Evolutionary conservation across 2,113 vertebrate species (phyloP), one percentile per base, ranked within the genome.

Genomic region (Percopsis transmontana): DNA sequence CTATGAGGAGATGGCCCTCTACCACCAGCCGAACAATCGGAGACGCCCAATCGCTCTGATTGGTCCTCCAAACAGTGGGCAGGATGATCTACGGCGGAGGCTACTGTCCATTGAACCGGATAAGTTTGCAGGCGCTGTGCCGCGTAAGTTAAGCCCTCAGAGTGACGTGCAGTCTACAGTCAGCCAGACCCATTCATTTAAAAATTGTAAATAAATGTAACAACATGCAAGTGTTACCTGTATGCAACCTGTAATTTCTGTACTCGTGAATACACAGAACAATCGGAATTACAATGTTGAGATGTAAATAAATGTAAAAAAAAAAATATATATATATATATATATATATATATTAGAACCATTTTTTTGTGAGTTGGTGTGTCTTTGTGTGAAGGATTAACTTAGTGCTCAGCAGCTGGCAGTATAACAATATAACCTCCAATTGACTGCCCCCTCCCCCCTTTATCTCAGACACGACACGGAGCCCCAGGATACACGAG

Each of bases 1-100:
- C 55, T 99, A 99, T 0, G 96, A 99, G 79, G 97, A 99, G 89
- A 98, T 98, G 96, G 96, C 95, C 0, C 94, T 98, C 19, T 99
- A 97, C 82, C 96, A 98, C 79, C 97, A 99, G 73, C 95, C 95
- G 8, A 93, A 95, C 59, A 96, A 95, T 69, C 91, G 95, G 57
- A 99, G 97, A 61, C 92, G 96, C 15, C 96, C 97, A 41, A 91
- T 99, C 0, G 93, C 95, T 41, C 91, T 99, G 74, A 94, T 99
- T 0, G 96, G 96, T 11, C 95, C 96, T 0, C 92, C 95, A 50
- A 97, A 94, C 90, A 95, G 96, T 0, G 95, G 97, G 1, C 96
- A 97, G 16, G 95, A 95, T 5, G 96, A 98, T 75, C 77, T 99
- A 76, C 94, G 95, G 1, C 94, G 95, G 73, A 90, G 94, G 9